phyloP scores from a whole-genome alignment of 2,113 vertebrate species.

The Boleophthalmus pectinirostris region DNA sequence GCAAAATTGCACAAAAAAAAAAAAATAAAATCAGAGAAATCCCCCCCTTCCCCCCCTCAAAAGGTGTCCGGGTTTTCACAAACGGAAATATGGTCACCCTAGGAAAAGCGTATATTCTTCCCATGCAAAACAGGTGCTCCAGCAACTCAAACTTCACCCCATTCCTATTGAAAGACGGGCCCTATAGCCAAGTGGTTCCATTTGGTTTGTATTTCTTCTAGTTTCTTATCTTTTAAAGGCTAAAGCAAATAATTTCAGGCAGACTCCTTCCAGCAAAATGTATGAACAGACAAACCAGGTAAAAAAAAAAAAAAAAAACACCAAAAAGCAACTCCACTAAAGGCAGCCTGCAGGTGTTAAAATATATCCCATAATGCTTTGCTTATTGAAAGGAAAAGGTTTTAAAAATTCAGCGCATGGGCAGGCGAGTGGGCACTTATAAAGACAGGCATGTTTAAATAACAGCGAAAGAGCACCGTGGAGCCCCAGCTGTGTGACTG shows the following conservation, averaged over 20 bases:
- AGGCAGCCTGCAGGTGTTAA: neutral
- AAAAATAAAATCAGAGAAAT: too few relatives aligned
- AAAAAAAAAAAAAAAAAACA: neutral
- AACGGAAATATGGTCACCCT: too few relatives aligned
- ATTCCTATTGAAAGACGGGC: neutral
- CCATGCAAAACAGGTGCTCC: too few relatives aligned
- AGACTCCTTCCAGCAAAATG: neutral
- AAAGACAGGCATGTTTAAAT: constrained; percentile 23
- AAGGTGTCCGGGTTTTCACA: too few relatives aligned
- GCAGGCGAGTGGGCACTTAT: constrained; percentile 39
- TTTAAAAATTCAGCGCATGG: constrained; percentile 4
- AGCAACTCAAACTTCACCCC: too few relatives aligned
- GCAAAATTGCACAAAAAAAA: too few relatives aligned
- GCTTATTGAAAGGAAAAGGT: constrained; percentile 4
- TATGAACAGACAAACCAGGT: neutral
- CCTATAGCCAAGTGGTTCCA: neutral
- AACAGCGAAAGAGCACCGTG: constrained; percentile 35
- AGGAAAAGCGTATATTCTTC: neutral
- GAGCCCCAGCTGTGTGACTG: constrained; percentile 33
- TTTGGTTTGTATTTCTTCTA: neutral
- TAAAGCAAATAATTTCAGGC: too few relatives aligned
- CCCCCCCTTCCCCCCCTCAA: too few relatives aligned
- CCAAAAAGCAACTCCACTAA: neutral
- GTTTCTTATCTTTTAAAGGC: too few relatives aligned
- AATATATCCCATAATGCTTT: neutral